Base-by-base conservation (phyloP, 2,113 vertebrate genomes). In the Haemorhous mexicanus region DNA sequence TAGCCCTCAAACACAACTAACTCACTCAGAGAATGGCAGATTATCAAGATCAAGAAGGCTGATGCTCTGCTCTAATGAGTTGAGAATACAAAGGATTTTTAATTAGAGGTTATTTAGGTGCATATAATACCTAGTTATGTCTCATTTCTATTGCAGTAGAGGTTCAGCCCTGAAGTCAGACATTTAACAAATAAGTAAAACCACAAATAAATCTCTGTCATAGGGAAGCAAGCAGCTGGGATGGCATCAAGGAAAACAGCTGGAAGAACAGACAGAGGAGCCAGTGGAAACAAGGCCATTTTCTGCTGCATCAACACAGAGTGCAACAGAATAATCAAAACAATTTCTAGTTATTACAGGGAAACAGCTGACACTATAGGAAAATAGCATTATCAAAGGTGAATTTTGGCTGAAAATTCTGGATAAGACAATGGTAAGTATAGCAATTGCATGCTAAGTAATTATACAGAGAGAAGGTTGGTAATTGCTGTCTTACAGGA, bases 401-500 rank as follows among this genome's bases (percentile, higher is more conserved):
- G 72, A 85, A 75, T 83, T 91, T 73, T 64, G 53, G 73, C 61
- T 78, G 83, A 89, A 92, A 90, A 72, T 47, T 72, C 52, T 66
- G 66, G 73, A 49, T 52, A 78, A 94, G 81, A 63, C 27, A 76
- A 76, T 30, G 32, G 14, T 93, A 95, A 90, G 85, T 70, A 90
- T 9, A 89, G 64, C 41, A 87, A 77, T 16, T 68, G 49, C 35
- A 66, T 50, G 41, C 10, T 10, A 77, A 81, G 41, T 52, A 96
- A 93, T 93, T 95, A 96, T 19, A 94, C 33, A 68, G 85, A 67
- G 44, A 37, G 72, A 93, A 89, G 56, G 86, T 26, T 93, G 69
- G 56, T 82, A 96, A 78, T 73, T 93, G 77, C 84, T 92, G 76
- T 66, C 74, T 89, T 87, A 79, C 69, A 95, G 92, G 70, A 90